Evolutionary conservation across 1,140 invertebrate genomes (phyloP).

Genomic region (Bombus turneri): DNA sequence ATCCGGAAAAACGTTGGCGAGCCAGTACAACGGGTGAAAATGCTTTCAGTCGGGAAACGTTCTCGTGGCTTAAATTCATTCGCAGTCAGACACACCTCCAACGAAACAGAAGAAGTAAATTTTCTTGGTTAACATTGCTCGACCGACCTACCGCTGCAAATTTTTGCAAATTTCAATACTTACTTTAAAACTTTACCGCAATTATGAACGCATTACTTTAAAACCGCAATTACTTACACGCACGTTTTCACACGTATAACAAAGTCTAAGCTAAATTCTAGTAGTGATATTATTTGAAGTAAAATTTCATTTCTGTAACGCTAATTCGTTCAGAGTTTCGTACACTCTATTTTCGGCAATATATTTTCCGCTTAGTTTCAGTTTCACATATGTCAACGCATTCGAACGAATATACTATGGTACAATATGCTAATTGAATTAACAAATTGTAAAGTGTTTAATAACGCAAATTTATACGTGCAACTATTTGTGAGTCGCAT

Average conservation of each 20-base stretch:
- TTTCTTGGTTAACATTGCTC: not conserved
- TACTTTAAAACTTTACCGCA: not conserved
- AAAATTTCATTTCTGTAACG: not conserved
- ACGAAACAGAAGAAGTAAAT: not conserved
- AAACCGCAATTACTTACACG: not conserved
- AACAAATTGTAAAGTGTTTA: not conserved
- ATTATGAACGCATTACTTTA: not conserved
- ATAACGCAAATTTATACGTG: not conserved
- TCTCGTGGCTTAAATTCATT: not conserved
- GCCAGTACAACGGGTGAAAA: not conserved
- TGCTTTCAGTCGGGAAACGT: not conserved
- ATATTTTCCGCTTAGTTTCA: not conserved
- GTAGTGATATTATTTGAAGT: not conserved
- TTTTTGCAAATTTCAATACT: not conserved
- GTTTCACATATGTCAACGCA: not conserved
- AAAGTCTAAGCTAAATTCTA: not conserved
- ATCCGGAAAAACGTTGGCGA: not conserved
- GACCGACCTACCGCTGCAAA: not conserved
- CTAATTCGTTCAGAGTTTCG: not conserved
- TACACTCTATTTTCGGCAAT: not conserved
- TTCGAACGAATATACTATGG: not conserved
- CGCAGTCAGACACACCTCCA: not conserved
- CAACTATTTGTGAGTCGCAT: too few species aligned
- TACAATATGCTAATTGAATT: not conserved
- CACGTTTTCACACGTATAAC: not conserved